Evolutionary conservation across 2,888 invertebrate species (phyloP), one percentile per base, ranked within the genome.

Genomic region (Drepana falcataria): DNA sequence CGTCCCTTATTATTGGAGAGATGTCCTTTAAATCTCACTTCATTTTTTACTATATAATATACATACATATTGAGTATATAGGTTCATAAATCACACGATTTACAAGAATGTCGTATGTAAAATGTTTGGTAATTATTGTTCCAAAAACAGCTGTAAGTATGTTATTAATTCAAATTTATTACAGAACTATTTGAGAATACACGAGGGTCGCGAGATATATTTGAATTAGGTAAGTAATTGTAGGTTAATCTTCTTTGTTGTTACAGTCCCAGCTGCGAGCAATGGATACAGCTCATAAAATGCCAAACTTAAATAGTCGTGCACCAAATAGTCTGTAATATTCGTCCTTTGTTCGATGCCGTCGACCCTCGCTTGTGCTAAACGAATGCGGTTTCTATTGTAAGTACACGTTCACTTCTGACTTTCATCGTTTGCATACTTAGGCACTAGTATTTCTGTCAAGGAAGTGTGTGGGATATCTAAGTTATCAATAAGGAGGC

Each of bases 291-390:
- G 51, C 34, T 51, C 40, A 49, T 49, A 49, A 49, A 49, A 49
- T 40, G 37, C 40, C 40, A 9, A 40, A 49, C 49, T 40, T 40
- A 40, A 49, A 49, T 49, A 49, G 40, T 49, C 21, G n/a, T 35
- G 49, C n/a, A 35, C 7, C 35, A 49, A 49, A 49, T 49, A 49
- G 37, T 49, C 49, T 49, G 9, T 40, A 66, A 61, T 66, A 67
- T 70, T 69, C 59, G 63, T 58, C 62, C 64, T 74, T 77, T 74
- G 78, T 75, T 75, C 61, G 59, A 52, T 66, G 73, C 60, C 71
- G 68, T 69, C 68, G 71, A 73, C 68, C 71, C 62, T 48, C 35
- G 62, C 64, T 53, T 59, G 64, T 64, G 62, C 64, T 69, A 66
- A 75, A 69, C 67, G 64, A 70, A 64, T 66, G 58, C 61, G 60